phyloP scores from a whole-genome alignment of 2,797 vertebrate species.

The Rhynchonycteris naso region DNA sequence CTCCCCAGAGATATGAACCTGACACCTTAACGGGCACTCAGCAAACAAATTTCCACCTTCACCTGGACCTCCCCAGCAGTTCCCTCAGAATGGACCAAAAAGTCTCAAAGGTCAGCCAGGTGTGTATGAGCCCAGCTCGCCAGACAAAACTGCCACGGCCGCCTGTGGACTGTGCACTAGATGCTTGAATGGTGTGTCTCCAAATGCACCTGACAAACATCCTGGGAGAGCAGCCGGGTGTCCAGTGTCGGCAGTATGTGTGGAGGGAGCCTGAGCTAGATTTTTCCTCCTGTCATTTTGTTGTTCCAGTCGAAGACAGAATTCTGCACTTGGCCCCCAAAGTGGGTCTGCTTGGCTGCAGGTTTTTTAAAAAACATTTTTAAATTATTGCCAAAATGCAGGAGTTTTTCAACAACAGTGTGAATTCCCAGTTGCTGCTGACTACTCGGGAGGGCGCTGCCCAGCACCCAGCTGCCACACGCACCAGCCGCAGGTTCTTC shows the following conservation, averaged over 20 bases:
- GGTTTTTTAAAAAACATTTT: neutral
- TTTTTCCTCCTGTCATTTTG: neutral
- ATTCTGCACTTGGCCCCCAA: neutral
- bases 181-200: fast-evolving
- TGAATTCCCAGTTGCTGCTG: neutral
- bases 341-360: neutral
- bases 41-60: neutral
- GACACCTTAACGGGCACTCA: neutral
- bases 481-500: slow-evolving; percentile 90
- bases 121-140: neutral
- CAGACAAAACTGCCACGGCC: neutral
- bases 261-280: neutral
- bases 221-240: too few relatives aligned
- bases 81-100: neutral
- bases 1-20: neutral
- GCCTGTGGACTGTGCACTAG: fast-evolving
- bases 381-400: neutral
- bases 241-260: neutral
- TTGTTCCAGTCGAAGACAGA: neutral
- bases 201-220: neutral
- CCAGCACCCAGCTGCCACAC: neutral
- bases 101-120: neutral
- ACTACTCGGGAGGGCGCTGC: fast-evolving
- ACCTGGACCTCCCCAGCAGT: neutral
- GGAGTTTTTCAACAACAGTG: neutral